Base-by-base conservation (phyloP, 1,140 invertebrate genomes). In the Heliconius nattereri region DNA sequence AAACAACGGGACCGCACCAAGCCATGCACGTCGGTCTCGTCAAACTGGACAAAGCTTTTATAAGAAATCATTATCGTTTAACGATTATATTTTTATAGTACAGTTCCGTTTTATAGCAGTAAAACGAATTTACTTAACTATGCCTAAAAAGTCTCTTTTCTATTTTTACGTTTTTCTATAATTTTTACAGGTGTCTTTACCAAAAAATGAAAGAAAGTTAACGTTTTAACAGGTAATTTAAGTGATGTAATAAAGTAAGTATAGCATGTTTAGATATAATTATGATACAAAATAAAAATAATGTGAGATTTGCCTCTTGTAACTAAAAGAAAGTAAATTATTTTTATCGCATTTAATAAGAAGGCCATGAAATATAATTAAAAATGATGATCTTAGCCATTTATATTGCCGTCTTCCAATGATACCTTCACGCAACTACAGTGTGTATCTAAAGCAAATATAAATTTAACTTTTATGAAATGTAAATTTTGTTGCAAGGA, bases 11-110 rank as follows among this genome's bases (percentile, higher is more conserved):
- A 66, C 60, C 23, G 23, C 60, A 66, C 60, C 60, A 11, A 66
- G 11, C 29, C 60, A 66, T 29, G 60, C 60, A 66, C 60, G 11
- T 66, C 60, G 60, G 23, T 66, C 60, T 66, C 23, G 60, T 66
- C 23, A 66, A 66, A 66, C 60, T 66, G 60, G 60, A 66, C 60
- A 66, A 66, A 29, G 60, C 57, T 29, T 66, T 66, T 66, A 66
- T 66, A 66, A 66, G 60, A 66, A 66, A 66, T 66, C 60, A 66
- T 66, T 66, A 66, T 66, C 60, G 60, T 66, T 66, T 29, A 66
- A 66, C 60, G 60, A 66, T 26, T 66, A 66, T 66, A 66, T 66
- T 66, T 66, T 66, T 66, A 66, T 26, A 66, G 60, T 66, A 66
- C 26, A 66, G 26, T 66, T 26, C 23, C 60, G 60, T 66, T 66